A percentile compares a stretch with the other conserved stretches of the same genome.
These are phyloP conservation scores for Pangasius djambal DNA, from an alignment of 2,797 vertebrate genomes.

Conservation along the genomic window DNA sequence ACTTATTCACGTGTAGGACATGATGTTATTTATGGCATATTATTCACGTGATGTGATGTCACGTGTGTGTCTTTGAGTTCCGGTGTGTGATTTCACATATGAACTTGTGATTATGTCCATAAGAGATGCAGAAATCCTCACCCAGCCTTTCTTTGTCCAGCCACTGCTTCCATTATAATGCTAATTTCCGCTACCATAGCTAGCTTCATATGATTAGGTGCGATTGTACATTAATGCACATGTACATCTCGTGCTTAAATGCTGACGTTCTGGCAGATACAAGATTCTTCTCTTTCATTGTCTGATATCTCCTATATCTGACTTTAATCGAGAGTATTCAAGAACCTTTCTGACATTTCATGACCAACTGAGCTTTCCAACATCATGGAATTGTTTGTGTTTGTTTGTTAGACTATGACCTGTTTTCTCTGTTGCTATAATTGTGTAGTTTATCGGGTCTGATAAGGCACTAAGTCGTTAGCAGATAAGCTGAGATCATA, in stretches of 20 bases:
- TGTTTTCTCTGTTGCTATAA: not conserved
- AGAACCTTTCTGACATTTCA: not conserved
- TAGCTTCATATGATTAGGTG: too few species aligned
- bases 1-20: not conserved
- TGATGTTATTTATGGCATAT: not conserved
- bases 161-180: not conserved
- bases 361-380: not conserved
- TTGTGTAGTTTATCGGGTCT: not conserved
- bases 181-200: too few species aligned
- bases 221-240: too few species aligned
- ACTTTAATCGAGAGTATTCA: too few species aligned
- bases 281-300: not conserved
- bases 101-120: not conserved
- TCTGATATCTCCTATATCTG: too few species aligned
- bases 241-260: not conserved
- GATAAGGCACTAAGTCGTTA: not conserved
- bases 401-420: not conserved
- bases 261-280: not conserved
- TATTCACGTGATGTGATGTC: not conserved
- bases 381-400: not conserved
- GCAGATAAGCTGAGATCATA: not conserved
- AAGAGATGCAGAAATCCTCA: not conserved
- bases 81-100: not conserved
- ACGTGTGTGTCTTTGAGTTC: not conserved
- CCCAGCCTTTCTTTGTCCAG: not conserved